A percentile compares a stretch with the other conserved stretches of the same genome.
Conservation (phyloP, 1,140 invertebrate genomes). For the Grapholita molesta region DNA sequence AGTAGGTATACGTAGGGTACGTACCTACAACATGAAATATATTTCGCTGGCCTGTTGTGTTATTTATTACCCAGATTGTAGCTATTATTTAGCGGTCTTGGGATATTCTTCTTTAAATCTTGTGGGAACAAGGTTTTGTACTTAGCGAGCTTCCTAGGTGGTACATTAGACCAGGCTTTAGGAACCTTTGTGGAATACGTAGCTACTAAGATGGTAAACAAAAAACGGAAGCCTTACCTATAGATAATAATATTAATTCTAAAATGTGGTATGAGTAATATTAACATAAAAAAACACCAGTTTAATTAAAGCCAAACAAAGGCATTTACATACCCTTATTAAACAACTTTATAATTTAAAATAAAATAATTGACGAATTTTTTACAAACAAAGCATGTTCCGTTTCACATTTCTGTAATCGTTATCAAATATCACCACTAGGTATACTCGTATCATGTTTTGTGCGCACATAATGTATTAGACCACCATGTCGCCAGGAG, state of each 20-base stretch:
- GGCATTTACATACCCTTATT: too few relatives aligned
- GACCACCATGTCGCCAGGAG: not conserved
- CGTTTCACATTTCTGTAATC: not conserved
- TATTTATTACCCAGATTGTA: slow-evolving; percentile 13
- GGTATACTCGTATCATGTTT: too few relatives aligned
- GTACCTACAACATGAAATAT: slow-evolving; percentile 4
- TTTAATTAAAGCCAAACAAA: too few relatives aligned
- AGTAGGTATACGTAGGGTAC: not conserved
- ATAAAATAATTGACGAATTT: not conserved
- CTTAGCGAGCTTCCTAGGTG: not conserved
- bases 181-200: not conserved
- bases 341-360: too few relatives aligned
- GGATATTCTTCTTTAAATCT: not conserved
- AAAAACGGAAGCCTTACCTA: too few relatives aligned
- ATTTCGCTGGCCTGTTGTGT: not conserved
- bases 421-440: not conserved
- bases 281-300: too few relatives aligned
- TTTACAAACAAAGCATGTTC: not conserved
- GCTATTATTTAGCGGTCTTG: slow-evolving; percentile 10
- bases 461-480: not conserved
- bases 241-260: too few relatives aligned
- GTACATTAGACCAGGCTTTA: not conserved
- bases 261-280: too few relatives aligned
- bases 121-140: not conserved
- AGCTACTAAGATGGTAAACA: not conserved